Evolutionary conservation across 2,888 invertebrate species (phyloP).

Genomic region (Ecdyonurus torrentis): DNA sequence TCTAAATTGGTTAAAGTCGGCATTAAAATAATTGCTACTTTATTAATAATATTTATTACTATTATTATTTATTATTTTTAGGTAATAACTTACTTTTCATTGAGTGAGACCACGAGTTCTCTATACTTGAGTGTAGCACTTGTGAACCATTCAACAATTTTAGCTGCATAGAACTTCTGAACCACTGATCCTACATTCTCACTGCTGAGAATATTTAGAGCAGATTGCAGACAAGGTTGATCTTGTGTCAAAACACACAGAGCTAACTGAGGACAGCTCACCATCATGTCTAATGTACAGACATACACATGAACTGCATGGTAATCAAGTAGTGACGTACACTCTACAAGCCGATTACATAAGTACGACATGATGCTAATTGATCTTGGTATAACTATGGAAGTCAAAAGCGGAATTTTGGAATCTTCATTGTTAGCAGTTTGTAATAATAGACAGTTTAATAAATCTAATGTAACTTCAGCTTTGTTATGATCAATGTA

Average conservation of each 20-base stretch:
- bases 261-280: not conserved
- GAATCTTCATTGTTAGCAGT: no score
- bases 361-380: not conserved
- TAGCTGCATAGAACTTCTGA: not conserved
- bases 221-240: not conserved
- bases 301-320: not conserved
- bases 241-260: not conserved
- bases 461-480: no score
- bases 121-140: not conserved
- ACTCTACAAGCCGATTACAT: not conserved
- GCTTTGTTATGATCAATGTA: conserved; percentile 19
- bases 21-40: no score
- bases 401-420: no score
- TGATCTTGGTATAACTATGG: not conserved
- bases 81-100: no score
- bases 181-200: not conserved
- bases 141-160: not conserved
- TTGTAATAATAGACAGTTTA: no score
- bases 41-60: no score
- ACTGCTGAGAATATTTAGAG: not conserved
- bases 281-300: not conserved
- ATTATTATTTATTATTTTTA: no score
- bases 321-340: not conserved
- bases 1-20: no score
- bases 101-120: no score